Percentiles rank a stretch among this genome's conserved stretches.
Evolutionary conservation across 2,113 vertebrate genomes (phyloP).

Genomic region (Sigmodon hispidus): DNA sequence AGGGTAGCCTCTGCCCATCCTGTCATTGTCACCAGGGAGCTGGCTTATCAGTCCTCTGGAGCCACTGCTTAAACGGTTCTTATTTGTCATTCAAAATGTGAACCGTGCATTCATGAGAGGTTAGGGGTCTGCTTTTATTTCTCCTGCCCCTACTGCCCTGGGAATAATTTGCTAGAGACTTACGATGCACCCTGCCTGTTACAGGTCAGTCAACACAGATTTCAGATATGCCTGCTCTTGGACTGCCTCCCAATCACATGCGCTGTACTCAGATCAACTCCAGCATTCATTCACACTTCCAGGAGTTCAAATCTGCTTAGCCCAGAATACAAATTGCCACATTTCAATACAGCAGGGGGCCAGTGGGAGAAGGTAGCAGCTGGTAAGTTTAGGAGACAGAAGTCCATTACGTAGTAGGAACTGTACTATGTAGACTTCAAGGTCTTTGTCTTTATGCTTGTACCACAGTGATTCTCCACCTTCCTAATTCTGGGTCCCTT

Average conservation of each 20-base stretch:
- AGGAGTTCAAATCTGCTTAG: background rate
- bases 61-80: background rate
- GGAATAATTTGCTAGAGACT: background rate
- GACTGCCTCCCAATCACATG: background rate
- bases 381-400: background rate
- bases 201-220: background rate
- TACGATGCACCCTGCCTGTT: background rate
- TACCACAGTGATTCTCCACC: too few relatives aligned
- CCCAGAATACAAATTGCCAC: background rate
- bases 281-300: background rate
- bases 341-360: background rate
- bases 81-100: background rate
- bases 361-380: background rate
- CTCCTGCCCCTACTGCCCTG: background rate
- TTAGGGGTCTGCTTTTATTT: conserved; percentile 15
- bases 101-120: background rate
- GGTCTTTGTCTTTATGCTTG: background rate
- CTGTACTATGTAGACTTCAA: background rate
- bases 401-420: background rate
- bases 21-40: background rate
- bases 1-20: background rate
- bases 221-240: rapidly evolving
- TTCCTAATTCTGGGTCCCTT: background rate
- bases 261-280: background rate
- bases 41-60: background rate